Evolutionary conservation across 1,140 invertebrate species (phyloP), one percentile per base, ranked within the genome.

Genomic region (Theocolax elegans): DNA sequence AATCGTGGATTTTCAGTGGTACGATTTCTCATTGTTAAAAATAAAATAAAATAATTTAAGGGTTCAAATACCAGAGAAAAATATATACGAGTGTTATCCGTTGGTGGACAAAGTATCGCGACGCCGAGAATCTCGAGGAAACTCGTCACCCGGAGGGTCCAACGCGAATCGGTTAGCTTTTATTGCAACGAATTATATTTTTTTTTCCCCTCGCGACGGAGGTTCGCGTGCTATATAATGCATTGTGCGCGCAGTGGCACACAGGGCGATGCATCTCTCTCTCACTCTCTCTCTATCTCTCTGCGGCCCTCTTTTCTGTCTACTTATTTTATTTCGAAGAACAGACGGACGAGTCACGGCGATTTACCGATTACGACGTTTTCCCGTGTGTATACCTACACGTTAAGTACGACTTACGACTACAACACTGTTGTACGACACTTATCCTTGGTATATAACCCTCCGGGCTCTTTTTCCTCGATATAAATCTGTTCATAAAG

Each of bases 401-500:
- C 19, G 13, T 53, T 42, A 42, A 40, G 49, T 40, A 49, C 51
- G 54, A 59, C 54, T 59, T 67, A 67, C 65, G 65, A 27, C 65
- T 58, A 49, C 65, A 49, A 60, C 44, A 38, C 29, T 31, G 60
- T 38, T 49, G 44, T 27, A 40, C 64, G 64, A 56, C 40, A 54
- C 63, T 65, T 27, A 42, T 53, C 27, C 19, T 4, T 23, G 54
- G 10, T 17, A 15, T 42, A 17, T 15, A 40, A 19, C 15, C 54
- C 19, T 42, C 15, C 25, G 8, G 58, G 58, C 42, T 48, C 12
- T 62, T 62, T 62, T 62, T 31, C 27, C 42, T 46, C 42, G 42
- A 67, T 67, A 58, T 58, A 56, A 67, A 67, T 67, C 64, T 58
- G 53, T 48, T 56, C 64, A 59, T 59, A 67, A 59, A 67, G 54